These are phyloP conservation scores for Frankliniella intonsa DNA, from an alignment of 2,888 invertebrate genomes.

Conservation along the genomic window DNA sequence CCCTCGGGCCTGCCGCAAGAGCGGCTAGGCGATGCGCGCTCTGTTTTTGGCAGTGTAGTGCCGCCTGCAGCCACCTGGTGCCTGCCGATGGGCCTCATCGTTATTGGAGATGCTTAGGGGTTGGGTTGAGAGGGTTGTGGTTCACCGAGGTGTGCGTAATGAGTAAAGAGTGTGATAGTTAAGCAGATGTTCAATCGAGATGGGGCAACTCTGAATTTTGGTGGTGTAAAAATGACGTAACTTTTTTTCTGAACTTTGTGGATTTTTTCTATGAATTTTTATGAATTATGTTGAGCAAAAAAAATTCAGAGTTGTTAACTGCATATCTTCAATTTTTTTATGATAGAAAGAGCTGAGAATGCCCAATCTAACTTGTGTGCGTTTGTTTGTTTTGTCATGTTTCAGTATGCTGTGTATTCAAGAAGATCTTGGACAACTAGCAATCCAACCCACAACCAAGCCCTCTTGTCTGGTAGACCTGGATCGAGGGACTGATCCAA, in stretches of 20 bases:
- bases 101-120: too few species aligned
- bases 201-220: too few species aligned
- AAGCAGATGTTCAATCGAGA: too few species aligned
- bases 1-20: too few species aligned
- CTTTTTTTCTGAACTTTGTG: neutral
- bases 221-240: too few species aligned
- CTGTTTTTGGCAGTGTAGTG: too few species aligned
- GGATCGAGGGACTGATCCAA: slow-evolving; percentile 5
- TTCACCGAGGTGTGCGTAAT: too few species aligned
- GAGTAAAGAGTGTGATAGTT: too few species aligned
- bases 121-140: too few species aligned
- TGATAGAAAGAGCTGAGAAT: neutral
- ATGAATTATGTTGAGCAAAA: neutral
- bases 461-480: slow-evolving; percentile 14
- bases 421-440: slow-evolving; percentile 58
- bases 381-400: slow-evolving; percentile 38
- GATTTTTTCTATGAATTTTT: neutral
- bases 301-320: neutral
- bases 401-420: slow-evolving; percentile 61
- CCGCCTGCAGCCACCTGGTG: too few species aligned
- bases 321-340: neutral
- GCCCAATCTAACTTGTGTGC: neutral
- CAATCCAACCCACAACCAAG: slow-evolving; percentile 43
- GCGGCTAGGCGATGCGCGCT: too few species aligned
- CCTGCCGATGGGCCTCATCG: too few species aligned